phyloP scores from a whole-genome alignment of 2,113 vertebrate genomes.

The Chrysochloris asiatica region DNA sequence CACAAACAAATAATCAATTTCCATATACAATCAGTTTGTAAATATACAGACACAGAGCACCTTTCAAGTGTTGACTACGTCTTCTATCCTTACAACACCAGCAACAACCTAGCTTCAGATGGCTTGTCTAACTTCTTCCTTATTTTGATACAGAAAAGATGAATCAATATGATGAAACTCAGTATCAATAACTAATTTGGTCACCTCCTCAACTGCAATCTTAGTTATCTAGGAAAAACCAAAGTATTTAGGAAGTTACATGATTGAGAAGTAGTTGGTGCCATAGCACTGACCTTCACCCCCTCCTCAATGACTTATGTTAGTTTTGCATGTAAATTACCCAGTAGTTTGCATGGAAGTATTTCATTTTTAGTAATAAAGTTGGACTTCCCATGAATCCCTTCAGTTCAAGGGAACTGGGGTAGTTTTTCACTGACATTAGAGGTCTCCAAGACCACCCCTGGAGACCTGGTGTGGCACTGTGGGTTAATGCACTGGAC shows the following conservation, averaged over 20 bases:
- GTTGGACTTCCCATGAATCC: not conserved
- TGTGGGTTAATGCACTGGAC: no score
- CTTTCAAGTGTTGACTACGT: conserved; percentile 52
- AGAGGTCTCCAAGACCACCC: not conserved
- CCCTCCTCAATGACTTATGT: not conserved
- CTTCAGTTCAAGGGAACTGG: not conserved
- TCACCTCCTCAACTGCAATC: not conserved
- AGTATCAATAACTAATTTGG: not conserved
- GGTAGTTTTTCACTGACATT: not conserved
- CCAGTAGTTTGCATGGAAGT: not conserved
- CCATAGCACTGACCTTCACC: no score
- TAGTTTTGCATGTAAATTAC: not conserved
- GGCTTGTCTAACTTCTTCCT: not conserved
- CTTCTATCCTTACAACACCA: not conserved
- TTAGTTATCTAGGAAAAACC: not conserved
- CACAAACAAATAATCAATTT: not conserved
- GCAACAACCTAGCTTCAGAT: not conserved
- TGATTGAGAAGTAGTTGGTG: not conserved
- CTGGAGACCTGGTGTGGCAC: no score
- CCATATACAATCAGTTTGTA: not conserved
- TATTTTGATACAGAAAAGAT: conserved; percentile 25
- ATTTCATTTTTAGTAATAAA: not conserved
- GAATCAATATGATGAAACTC: conserved; percentile 53
- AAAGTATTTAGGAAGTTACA: no score
- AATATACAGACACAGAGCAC: not conserved